A percentile compares a stretch with the other conserved stretches of the same genome.
These are phyloP conservation scores for Myotis vivesi DNA, from an alignment of 2,797 vertebrate genomes.

Conservation along the genomic window DNA sequence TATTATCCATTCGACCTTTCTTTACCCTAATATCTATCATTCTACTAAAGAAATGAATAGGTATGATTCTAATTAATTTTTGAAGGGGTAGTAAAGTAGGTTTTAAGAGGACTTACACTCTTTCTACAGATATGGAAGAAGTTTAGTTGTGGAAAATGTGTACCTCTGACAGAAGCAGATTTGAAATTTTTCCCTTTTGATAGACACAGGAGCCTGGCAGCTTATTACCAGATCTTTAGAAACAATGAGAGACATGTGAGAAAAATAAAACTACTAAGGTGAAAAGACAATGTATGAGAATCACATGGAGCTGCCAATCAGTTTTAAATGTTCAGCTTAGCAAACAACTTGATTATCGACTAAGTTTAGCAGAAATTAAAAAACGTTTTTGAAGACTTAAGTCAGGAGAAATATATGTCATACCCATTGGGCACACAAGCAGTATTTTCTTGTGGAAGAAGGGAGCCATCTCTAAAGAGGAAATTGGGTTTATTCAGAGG, in stretches of 20 bases:
- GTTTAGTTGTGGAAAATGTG: conserved; percentile 41
- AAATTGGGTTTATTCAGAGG: not conserved
- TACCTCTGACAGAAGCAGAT: conserved; percentile 41
- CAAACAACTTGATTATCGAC: conserved; percentile 62
- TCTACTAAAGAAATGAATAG: conserved; percentile 7
- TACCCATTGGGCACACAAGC: conserved; percentile 30
- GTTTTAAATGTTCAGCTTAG: conserved; percentile 40
- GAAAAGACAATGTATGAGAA: conserved; percentile 52
- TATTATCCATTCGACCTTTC: not conserved
- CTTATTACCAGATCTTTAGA: conserved; percentile 67
- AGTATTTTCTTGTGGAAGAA: not conserved
- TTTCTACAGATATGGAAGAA: conserved; percentile 36
- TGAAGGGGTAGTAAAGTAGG: not conserved
- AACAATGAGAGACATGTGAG: conserved; percentile 36
- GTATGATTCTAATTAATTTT: not conserved
- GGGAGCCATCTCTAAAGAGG: not conserved
- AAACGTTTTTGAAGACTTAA: conserved; percentile 49
- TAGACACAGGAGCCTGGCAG: not conserved
- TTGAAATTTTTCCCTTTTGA: conserved; percentile 52
- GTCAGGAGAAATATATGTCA: conserved; percentile 6
- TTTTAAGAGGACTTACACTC: not conserved
- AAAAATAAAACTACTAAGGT: conserved; percentile 36
- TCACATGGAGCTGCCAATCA: not conserved
- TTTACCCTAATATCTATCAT: not conserved
- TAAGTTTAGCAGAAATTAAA: conserved; percentile 55